phyloP scores from a whole-genome alignment of 1,140 invertebrate genomes.

The Heliothis subflexa region DNA sequence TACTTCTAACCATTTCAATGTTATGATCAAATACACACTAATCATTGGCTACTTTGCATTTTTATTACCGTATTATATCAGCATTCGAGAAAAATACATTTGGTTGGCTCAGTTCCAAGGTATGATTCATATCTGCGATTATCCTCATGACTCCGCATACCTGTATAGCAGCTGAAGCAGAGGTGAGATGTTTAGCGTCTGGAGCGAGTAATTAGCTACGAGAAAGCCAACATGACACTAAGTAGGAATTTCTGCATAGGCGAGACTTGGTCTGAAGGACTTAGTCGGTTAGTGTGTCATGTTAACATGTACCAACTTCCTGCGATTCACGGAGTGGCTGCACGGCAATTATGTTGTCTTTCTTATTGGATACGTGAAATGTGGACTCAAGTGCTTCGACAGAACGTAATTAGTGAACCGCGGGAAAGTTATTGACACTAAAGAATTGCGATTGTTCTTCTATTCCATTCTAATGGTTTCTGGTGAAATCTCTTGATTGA shows the following conservation, averaged over 20 bases:
- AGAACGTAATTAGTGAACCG: conserved; percentile 52
- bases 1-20: conserved; percentile 36
- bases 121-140: conserved; percentile 34
- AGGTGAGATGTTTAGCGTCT: conserved; percentile 36
- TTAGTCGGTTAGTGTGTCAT: conserved; percentile 71
- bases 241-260: conserved; percentile 64
- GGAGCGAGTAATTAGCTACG: conserved; percentile 64
- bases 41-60: conserved; percentile 18
- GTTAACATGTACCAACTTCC: conserved; percentile 49
- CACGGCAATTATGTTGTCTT: conserved; percentile 56
- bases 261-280: conserved; percentile 60
- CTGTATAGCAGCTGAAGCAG: neutral
- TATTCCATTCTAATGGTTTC: conserved; percentile 41
- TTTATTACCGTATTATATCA: conserved; percentile 15
- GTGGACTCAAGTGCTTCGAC: conserved; percentile 25
- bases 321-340: conserved; percentile 45
- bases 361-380: conserved; percentile 38
- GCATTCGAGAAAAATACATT: conserved; percentile 3
- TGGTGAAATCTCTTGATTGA: conserved; percentile 37
- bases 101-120: conserved; percentile 13
- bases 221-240: conserved; percentile 63
- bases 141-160: conserved; percentile 30
- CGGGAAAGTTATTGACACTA: conserved; percentile 58
- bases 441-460: conserved; percentile 55
- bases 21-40: conserved; percentile 36